Evolutionary conservation across 2,113 vertebrate species (phyloP), one percentile per base, ranked within the genome.

Genomic region (Muntiacus muntjak): DNA sequence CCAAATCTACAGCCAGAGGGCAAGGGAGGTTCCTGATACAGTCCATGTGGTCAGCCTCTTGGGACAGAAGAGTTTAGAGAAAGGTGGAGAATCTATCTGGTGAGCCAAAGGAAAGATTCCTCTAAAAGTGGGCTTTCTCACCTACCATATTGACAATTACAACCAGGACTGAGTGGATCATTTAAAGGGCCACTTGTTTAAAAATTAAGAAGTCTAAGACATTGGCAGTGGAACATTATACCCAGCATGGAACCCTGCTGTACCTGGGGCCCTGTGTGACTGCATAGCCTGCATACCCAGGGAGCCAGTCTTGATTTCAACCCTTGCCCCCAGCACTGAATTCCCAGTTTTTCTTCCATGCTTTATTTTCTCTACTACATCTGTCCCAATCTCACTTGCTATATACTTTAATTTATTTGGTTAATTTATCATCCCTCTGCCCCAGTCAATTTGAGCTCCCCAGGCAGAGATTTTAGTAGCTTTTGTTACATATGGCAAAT

Each of bases 241-340:
- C 19, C 16, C 71, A 14, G 7, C 5, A 7, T 7, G 30, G 16
- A 58, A 50, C 83, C 36, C 57, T 85, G 87, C 25, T 71, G 47
- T 11, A 3, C 12, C 5, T 21, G 36, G 60, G 43, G 40, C 28
- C 8, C 55, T 58, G 0, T 8, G 28, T 79, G 16, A 28, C 43
- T 45, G 11, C 23, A 2, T 3, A 14, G 15, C n/a, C 26, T 6
- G 1, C 3, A 8, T 23, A 26, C 13, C 58, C 14, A 10, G 28
- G 62, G 54, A 40, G 36, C n/a, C 52, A 92, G 67, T 50, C 36
- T 36, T 47, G 45, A 76, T 45, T 15, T 88, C 47, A 28, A 4
- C 30, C 15, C 17, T 54, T 36, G 4, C 33, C 9, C 54, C 54
- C 40, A 55, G 23, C 28, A 21, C 1, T 33, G 47, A 43, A 36